Evolutionary conservation across 2,888 invertebrate species (phyloP), one percentile per base, ranked within the genome.

Genomic region (Yponomeuta plumbellus): DNA sequence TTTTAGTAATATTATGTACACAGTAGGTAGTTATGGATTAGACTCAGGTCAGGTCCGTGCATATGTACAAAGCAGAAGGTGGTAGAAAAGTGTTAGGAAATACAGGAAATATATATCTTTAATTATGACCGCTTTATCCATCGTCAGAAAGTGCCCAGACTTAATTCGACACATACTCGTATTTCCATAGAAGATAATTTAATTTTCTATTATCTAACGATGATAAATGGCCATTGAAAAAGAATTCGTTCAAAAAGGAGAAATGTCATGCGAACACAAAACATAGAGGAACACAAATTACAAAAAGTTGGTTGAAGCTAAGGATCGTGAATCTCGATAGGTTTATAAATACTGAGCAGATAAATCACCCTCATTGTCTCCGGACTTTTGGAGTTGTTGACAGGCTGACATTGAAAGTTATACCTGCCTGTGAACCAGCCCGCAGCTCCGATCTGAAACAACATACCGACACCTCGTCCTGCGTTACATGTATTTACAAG

Each of bases 361-460:
- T 83, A 84, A 94, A 95, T 94, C 95, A 98, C 98, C 95, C 97
- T 94, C 91, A 97, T 92, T 80, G 97, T 96, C 93, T 95, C 94
- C 85, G 97, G 96, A 92, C 95, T 94, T 92, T 95, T 95, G 87
- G 97, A 96, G 94, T 97, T 97, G 94, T 98, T 97, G 89, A 98
- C 98, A 80, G 98, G 98, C 93, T 98, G 97, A 94, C 98, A 98
- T 88, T 95, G 95, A 92, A 96, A 95, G 93, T 95, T 97, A 94
- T 98, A 98, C 88, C 96, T 96, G 86, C 97, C 97, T 86, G 96
- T 96, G 92, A 97, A 94, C 98, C 98, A 98, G 88, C 98, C 98
- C 84, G 95, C 94, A 92, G 94, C 93, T 88, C 94, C 95, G 92
- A 97, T 95, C 97, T 97, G 95, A 92, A 94, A 95, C 91, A 92